Evolutionary conservation across 2,113 vertebrate species (phyloP).

Genomic region (Tonatia bakeri): DNA sequence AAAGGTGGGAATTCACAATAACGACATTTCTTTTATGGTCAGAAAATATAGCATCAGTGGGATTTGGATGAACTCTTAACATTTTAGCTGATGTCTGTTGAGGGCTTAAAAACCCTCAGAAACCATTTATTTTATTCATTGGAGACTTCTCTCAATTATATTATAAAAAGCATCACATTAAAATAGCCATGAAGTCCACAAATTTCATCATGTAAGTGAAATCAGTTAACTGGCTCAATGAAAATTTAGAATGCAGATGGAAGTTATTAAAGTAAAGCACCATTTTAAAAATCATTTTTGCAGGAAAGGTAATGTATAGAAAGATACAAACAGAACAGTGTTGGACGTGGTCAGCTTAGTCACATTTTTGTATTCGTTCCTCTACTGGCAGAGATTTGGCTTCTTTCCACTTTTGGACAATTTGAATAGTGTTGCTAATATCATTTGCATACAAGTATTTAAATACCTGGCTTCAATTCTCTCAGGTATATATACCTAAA

Average conservation of each 20-base stretch:
- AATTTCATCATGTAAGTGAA: slow-evolving; percentile 75
- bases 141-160: slow-evolving; percentile 79
- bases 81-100: slow-evolving; percentile 83
- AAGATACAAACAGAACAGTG: slow-evolving; percentile 62
- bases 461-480: not conserved
- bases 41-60: slow-evolving; percentile 82
- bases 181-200: slow-evolving; percentile 78
- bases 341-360: slow-evolving; percentile 60
- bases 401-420: not conserved
- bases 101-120: slow-evolving; percentile 80
- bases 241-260: slow-evolving; percentile 80
- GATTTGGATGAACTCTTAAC: slow-evolving; percentile 82
- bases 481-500: not conserved
- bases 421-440: not conserved
- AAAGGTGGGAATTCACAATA: slow-evolving; percentile 85
- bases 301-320: slow-evolving; percentile 58
- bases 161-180: slow-evolving; percentile 80
- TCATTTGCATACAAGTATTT: not conserved
- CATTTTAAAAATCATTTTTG: slow-evolving; percentile 67
- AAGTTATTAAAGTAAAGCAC: slow-evolving; percentile 76
- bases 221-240: slow-evolving; percentile 65
- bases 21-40: slow-evolving; percentile 85
- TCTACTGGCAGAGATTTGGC: not conserved
- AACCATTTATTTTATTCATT: slow-evolving; percentile 81
- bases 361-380: slow-evolving; percentile 23